Evolutionary conservation across 2,113 vertebrate species (phyloP).

Genomic region (Pituophis catenifer): DNA sequence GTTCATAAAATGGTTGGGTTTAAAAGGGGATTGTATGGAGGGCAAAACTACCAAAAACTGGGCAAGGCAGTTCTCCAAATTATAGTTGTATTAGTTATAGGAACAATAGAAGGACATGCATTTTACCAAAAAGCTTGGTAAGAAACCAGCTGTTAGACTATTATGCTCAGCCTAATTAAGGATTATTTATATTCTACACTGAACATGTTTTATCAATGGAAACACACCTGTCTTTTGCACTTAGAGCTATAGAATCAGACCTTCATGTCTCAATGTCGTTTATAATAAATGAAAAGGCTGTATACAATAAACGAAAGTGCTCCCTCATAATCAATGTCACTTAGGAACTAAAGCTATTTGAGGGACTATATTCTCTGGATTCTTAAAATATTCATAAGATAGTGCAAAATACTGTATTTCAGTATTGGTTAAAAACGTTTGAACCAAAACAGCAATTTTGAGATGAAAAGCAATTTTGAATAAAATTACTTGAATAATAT

Average conservation of each 20-base stretch:
- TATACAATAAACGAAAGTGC: background rate
- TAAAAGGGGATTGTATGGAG: background rate
- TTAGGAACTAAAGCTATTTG: background rate
- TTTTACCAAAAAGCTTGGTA: background rate
- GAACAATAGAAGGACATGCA: background rate
- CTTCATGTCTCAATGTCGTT: background rate
- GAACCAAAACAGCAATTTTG: background rate
- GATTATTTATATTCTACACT: background rate
- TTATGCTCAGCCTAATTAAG: background rate
- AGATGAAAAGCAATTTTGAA: background rate
- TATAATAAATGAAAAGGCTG: background rate
- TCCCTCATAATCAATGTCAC: background rate
- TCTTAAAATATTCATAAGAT: background rate
- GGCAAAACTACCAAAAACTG: background rate
- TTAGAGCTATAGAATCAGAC: background rate
- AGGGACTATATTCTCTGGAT: background rate
- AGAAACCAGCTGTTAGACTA: background rate
- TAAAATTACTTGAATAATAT: background rate
- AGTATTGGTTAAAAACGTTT: background rate
- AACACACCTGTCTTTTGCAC: background rate
- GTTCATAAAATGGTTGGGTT: background rate
- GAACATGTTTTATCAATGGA: background rate
- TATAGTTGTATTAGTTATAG: background rate
- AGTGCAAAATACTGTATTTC: background rate
- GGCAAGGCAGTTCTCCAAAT: background rate